Conservation (phyloP, 1,140 invertebrate genomes). For the Leptopilina clavipes region DNA sequence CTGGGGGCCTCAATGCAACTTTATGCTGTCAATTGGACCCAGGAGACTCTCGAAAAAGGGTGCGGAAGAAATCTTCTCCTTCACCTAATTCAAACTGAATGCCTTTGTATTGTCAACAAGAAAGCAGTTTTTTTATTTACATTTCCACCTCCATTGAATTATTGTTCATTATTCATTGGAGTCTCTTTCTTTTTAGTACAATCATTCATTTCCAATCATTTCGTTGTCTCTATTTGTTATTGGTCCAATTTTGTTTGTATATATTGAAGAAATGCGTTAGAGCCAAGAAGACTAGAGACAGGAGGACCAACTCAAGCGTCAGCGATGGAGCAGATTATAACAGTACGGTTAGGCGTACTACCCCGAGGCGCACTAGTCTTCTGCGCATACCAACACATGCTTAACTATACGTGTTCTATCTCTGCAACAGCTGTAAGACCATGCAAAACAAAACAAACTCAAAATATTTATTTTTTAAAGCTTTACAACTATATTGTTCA, state of each 20-base stretch:
- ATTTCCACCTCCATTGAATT: not conserved
- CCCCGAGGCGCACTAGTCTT: too few relatives aligned
- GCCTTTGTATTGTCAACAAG: not conserved
- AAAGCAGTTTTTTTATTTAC: not conserved
- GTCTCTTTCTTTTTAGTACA: not conserved
- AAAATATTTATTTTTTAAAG: too few relatives aligned
- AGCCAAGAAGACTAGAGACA: too few relatives aligned
- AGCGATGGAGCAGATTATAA: too few relatives aligned
- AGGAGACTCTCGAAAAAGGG: not conserved
- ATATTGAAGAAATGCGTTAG: too few relatives aligned
- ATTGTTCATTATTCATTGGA: not conserved
- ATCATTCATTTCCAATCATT: not conserved
- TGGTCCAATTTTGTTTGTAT: not conserved
- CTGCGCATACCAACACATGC: too few relatives aligned
- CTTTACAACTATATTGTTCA: too few relatives aligned
- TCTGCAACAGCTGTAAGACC: too few relatives aligned
- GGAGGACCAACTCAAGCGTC: too few relatives aligned
- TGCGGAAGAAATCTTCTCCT: constrained; percentile 15
- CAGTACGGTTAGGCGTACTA: too few relatives aligned
- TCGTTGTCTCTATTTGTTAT: not conserved
- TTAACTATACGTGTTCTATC: too few relatives aligned
- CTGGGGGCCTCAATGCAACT: constrained; percentile 24
- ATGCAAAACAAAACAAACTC: too few relatives aligned
- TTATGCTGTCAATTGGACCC: constrained; percentile 17
- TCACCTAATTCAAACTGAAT: constrained; percentile 15